Evolutionary conservation across 2,888 invertebrate species (phyloP).

Genomic region (Andrena dorsata): DNA sequence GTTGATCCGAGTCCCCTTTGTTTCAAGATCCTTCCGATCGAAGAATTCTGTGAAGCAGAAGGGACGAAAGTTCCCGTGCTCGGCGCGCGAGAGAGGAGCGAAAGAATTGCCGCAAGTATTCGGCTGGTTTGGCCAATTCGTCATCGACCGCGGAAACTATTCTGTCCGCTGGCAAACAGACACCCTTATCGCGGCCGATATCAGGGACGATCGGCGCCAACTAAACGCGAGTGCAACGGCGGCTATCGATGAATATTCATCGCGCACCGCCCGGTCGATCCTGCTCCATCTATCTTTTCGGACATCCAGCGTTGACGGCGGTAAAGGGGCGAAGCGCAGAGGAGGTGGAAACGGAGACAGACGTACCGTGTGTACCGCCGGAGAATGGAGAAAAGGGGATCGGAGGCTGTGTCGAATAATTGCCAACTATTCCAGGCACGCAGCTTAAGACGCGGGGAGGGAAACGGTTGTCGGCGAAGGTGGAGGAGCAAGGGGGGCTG

Average conservation of each 20-base stretch:
- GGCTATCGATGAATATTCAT: slow-evolving; percentile 74
- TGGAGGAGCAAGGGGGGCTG: slow-evolving; percentile 27
- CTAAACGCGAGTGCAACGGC: slow-evolving; percentile 56
- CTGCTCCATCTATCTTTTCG: slow-evolving; percentile 39
- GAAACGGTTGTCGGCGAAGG: slow-evolving; percentile 56
- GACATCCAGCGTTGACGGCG: slow-evolving; percentile 26
- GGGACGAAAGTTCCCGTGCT: background rate
- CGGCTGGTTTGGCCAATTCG: background rate
- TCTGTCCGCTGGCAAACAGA: slow-evolving; percentile 2
- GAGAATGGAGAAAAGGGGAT: slow-evolving; percentile 47
- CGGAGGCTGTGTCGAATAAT: slow-evolving; percentile 77
- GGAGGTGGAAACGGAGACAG: slow-evolving; percentile 35
- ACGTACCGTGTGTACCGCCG: slow-evolving; percentile 18
- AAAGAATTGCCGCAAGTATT: background rate
- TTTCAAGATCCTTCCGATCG: background rate
- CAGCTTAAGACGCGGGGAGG: slow-evolving; percentile 68
- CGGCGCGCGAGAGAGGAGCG: background rate
- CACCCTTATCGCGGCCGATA: slow-evolving; percentile 53
- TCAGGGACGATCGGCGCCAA: slow-evolving; percentile 60
- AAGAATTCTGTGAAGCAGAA: no score
- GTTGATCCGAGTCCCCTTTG: background rate
- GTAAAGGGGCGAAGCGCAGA: slow-evolving; percentile 18
- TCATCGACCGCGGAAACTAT: background rate
- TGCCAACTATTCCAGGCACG: slow-evolving; percentile 81
- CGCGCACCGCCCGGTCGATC: slow-evolving; percentile 28